These are phyloP conservation scores for Cossypha niveicapilla DNA, from an alignment of 2,797 vertebrate species.

Conservation along the genomic window DNA sequence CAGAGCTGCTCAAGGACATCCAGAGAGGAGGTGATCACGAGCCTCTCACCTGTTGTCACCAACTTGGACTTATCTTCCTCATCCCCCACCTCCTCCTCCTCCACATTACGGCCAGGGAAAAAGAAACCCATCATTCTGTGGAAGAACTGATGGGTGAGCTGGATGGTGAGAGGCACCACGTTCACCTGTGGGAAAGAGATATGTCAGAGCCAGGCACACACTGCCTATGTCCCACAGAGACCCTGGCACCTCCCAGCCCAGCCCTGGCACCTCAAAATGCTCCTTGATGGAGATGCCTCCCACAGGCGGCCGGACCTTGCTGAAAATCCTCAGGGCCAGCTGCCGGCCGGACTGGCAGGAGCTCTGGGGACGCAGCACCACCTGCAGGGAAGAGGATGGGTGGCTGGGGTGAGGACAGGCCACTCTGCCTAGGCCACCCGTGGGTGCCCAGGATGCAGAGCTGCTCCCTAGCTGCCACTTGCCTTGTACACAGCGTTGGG, in stretches of 20 bases:
- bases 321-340: conserved; percentile 94
- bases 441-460: not conserved
- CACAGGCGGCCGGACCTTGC: conserved; percentile 96
- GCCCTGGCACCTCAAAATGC: conserved; percentile 88
- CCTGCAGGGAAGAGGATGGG: conserved; percentile 71
- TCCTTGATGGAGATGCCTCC: conserved; percentile 98
- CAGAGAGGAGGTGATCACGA: not conserved
- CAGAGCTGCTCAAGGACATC: not conserved
- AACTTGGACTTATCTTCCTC: conserved; percentile 97
- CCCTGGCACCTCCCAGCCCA: not conserved
- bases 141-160: conserved; percentile 99
- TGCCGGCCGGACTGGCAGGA: conserved; percentile 90
- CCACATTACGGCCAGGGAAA: conserved; percentile 93
- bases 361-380: conserved; percentile 94
- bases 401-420: not conserved
- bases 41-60: conserved; percentile 91
- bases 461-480: not conserved
- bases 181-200: conserved; percentile 82
- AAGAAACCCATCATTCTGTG: conserved; percentile 99
- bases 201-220: not conserved
- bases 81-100: conserved; percentile 95
- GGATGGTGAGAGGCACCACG: conserved; percentile 96
- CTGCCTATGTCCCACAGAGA: rapidly evolving
- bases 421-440: not conserved
- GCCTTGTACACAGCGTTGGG: conserved; percentile 97